phyloP scores from a whole-genome alignment of 1,140 invertebrate species.

The Oppia nitens region DNA sequence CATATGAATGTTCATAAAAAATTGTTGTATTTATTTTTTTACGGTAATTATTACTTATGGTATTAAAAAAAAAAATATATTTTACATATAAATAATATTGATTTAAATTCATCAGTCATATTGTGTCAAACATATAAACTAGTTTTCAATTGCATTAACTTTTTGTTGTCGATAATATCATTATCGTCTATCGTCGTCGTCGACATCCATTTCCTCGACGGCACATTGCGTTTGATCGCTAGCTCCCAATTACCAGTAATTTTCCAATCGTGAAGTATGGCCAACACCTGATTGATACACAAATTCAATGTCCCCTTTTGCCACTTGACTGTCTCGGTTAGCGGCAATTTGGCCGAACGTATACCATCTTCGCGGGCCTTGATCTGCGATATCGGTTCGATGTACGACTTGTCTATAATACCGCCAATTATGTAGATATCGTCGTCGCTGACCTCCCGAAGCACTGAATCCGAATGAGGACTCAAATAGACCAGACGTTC shows the following conservation, averaged over 20 bases:
- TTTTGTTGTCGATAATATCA: too few relatives aligned
- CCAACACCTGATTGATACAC: slow-evolving; percentile 57
- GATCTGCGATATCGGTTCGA: slow-evolving; percentile 41
- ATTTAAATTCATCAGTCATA: too few relatives aligned
- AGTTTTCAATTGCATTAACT: too few relatives aligned
- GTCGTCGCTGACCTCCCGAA: slow-evolving; percentile 52
- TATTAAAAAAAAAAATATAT: too few relatives aligned
- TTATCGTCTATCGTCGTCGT: too few relatives aligned
- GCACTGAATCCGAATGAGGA: slow-evolving; percentile 50
- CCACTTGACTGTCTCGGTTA: slow-evolving; percentile 49
- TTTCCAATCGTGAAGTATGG: slow-evolving; percentile 51
- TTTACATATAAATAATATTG: too few relatives aligned
- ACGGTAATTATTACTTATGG: too few relatives aligned
- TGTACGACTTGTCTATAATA: slow-evolving; percentile 24
- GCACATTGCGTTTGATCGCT: slow-evolving; percentile 44
- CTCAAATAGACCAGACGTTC: slow-evolving; percentile 67
- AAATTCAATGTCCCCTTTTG: slow-evolving; percentile 51
- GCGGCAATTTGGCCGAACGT: slow-evolving; percentile 54
- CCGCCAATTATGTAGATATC: slow-evolving; percentile 55
- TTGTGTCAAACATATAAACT: too few relatives aligned
- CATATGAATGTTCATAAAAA: too few relatives aligned
- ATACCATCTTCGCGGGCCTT: slow-evolving; percentile 68
- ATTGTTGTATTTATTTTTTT: too few relatives aligned
- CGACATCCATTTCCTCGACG: slow-evolving; percentile 41
- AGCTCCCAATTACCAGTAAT: slow-evolving; percentile 44